Evolutionary conservation across 2,797 vertebrate genomes (phyloP), one percentile per base, ranked within the genome.

Genomic region (Paguma larvata): DNA sequence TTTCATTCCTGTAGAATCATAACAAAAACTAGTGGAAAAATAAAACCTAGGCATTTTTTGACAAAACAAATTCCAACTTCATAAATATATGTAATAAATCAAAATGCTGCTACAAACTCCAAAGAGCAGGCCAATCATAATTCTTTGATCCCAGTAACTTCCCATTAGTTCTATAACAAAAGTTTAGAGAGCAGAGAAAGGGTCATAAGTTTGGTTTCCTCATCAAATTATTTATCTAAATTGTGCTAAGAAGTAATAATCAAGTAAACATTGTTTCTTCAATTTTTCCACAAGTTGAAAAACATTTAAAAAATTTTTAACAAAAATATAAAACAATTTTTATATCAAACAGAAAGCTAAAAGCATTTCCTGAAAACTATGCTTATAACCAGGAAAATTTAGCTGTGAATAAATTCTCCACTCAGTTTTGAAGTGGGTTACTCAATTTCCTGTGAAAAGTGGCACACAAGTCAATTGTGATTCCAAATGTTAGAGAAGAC

Each of bases 21-120:
- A 88, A 95, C 59, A 90, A 65, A 94, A 95, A 75, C 56, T 84
- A 94, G 95, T 94, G 80, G 75, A 94, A 91, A 53, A 70, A 87
- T 38, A 38, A 48, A 32, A 92, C 41, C 5, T 75, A 48, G 14
- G 92, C 34, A 80, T 65, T 83, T 87, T 75, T 30, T 77, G n/a
- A 89, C 63, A 82, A 82, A 83, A 88, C 53, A 85, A 91, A 91
- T 78, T 77, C 46, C 48, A 85, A 93, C 73, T 89, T 97, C 85
- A 78, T 38, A 90, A 88, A 70, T 92, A 92, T 34, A 89, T 72
- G 93, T 75, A 78, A 88, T 90, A 34, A 91, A 94, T 72, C 25
- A 84, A 95, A 88, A 95, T 65, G 18, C 56, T 86, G 63, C 68
- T 73, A 82, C 72, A 44, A 56, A 65, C 23, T 38, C 82, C 59